A percentile compares a stretch with the other conserved stretches of the same genome.
These are phyloP conservation scores for Lepidochitona cinerea DNA, from an alignment of 2,888 invertebrate species.

Conservation along the genomic window DNA sequence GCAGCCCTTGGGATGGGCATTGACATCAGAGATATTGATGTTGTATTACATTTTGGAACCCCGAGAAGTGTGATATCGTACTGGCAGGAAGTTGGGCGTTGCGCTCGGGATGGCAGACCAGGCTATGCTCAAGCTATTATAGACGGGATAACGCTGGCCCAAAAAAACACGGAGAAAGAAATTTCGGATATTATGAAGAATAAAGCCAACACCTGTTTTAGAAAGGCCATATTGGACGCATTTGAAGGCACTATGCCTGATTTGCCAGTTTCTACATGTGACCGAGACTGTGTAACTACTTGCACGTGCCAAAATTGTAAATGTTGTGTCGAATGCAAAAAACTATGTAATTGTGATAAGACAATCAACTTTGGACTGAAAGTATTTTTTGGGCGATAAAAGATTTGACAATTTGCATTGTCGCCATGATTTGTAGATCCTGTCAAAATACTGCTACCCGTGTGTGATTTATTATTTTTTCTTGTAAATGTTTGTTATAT, in stretches of 20 bases:
- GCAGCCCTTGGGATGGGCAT: slow-evolving; percentile 34
- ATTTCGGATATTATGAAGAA: slow-evolving; percentile 11
- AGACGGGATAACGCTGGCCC: slow-evolving; percentile 19
- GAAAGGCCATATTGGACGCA: slow-evolving; percentile 11
- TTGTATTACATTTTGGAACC: slow-evolving; percentile 22
- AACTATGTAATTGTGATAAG: background rate
- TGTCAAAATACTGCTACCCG: too few species aligned
- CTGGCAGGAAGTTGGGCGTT: slow-evolving; percentile 31
- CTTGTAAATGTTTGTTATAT: too few species aligned
- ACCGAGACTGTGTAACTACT: background rate
- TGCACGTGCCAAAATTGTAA: background rate
- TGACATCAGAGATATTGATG: slow-evolving; percentile 17
- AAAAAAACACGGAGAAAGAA: slow-evolving; percentile 21
- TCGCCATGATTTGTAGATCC: too few species aligned
- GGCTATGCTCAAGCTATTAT: slow-evolving; percentile 13
- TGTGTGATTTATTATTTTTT: too few species aligned
- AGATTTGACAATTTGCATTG: too few species aligned
- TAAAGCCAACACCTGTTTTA: slow-evolving; percentile 10
- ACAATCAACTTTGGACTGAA: background rate
- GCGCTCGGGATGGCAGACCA: slow-evolving; percentile 24
- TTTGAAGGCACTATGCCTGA: background rate
- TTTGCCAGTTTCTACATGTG: too few species aligned
- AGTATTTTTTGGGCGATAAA: background rate
- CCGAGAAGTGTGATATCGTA: too few species aligned
- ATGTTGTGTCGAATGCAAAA: background rate